A percentile compares a stretch with the other conserved stretches of the same genome.
Evolutionary conservation across 2,888 invertebrate species (phyloP).

Genomic region (Digitonthophagus gazella): DNA sequence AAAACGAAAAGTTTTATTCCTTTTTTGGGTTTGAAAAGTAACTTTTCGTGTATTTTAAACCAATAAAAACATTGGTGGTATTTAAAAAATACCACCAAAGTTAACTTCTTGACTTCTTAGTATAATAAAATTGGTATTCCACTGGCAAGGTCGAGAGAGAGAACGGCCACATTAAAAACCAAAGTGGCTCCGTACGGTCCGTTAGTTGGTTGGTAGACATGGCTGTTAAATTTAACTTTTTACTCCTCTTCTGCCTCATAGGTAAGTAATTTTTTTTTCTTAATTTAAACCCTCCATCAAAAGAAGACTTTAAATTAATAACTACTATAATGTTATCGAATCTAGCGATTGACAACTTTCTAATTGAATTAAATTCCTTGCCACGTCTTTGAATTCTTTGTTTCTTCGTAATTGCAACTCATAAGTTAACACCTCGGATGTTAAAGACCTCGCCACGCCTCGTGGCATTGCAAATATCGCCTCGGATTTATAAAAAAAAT

Average conservation of each 20-base stretch:
- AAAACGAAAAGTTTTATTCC: neutral
- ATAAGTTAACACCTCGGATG: neutral
- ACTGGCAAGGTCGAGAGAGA: constrained; percentile 34
- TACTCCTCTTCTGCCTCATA: constrained; percentile 33
- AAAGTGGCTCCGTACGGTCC: constrained; percentile 34
- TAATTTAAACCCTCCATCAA: neutral
- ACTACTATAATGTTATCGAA: neutral
- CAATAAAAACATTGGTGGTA: too few relatives aligned
- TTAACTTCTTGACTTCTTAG: too few relatives aligned
- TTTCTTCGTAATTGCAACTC: neutral
- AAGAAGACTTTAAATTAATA: too few relatives aligned
- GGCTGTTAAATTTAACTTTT: constrained; percentile 38
- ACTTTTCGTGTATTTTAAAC: too few relatives aligned
- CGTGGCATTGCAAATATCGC: neutral
- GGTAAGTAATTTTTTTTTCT: constrained; percentile 33
- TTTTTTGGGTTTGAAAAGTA: too few relatives aligned
- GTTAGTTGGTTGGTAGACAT: constrained; percentile 38
- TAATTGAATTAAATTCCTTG: too few relatives aligned
- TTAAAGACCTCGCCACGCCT: constrained; percentile 12
- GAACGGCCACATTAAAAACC: constrained; percentile 37
- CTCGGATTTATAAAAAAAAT: neutral
- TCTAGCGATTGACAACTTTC: too few relatives aligned
- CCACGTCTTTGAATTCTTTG: neutral
- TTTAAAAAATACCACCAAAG: too few relatives aligned
- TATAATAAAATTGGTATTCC: neutral